Evolutionary conservation across 92 coral and sea anemone species (phyloP).

Genomic region (Parazoanthus darwini): DNA sequence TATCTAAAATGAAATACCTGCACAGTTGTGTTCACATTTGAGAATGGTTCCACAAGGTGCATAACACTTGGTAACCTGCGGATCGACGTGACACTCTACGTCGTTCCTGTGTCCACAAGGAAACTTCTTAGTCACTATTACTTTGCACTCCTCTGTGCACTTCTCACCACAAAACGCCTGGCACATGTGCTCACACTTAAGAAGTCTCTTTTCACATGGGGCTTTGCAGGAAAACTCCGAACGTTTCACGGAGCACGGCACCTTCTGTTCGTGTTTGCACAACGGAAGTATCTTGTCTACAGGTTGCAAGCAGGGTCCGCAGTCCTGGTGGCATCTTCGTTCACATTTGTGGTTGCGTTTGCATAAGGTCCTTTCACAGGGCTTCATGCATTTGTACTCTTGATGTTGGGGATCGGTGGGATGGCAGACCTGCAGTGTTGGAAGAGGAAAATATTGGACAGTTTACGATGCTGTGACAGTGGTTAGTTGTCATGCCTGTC

Average conservation of each 20-base stretch:
- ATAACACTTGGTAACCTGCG: constrained; percentile 48
- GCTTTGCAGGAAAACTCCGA: constrained; percentile 58
- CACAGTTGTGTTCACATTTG: constrained; percentile 77
- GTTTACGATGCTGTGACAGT: background rate
- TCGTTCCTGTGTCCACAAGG: constrained; percentile 73
- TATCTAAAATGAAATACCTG: constrained; percentile 55
- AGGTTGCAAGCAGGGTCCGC: constrained; percentile 63
- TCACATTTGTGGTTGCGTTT: constrained; percentile 62
- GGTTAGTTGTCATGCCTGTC: background rate
- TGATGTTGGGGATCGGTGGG: constrained; percentile 81
- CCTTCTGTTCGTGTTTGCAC: constrained; percentile 69
- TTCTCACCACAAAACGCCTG: constrained; percentile 63
- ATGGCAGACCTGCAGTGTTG: constrained; percentile 67
- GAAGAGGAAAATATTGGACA: background rate
- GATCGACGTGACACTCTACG: constrained; percentile 69
- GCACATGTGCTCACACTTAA: constrained; percentile 70
- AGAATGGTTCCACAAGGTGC: constrained; percentile 71
- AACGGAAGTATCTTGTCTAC: constrained; percentile 57
- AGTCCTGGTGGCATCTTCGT: constrained; percentile 67
- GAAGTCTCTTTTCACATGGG: constrained; percentile 60
- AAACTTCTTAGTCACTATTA: constrained; percentile 50
- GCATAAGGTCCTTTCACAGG: constrained; percentile 70
- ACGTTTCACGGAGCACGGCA: constrained; percentile 72
- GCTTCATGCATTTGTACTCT: constrained; percentile 77
- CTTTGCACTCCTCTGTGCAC: constrained; percentile 66